phyloP scores from a whole-genome alignment of 2,797 vertebrate species.

The Morus bassanus region DNA sequence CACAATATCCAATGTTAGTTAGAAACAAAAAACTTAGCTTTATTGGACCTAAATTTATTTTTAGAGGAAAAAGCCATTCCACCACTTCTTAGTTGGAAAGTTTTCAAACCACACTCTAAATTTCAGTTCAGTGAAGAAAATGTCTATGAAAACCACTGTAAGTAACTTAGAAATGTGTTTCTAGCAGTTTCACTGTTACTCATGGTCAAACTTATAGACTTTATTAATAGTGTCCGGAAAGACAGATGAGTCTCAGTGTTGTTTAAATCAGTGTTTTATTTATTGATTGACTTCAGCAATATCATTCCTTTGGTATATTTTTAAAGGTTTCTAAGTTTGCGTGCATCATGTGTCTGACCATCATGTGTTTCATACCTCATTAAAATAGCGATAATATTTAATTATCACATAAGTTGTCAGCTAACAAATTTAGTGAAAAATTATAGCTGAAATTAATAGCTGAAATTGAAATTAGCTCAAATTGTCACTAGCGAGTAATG shows the following conservation, averaged over 20 bases:
- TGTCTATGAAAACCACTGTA: slow-evolving; percentile 35
- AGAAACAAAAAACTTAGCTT: slow-evolving; percentile 10
- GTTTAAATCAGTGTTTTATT: slow-evolving; percentile 15
- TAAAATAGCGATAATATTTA: slow-evolving; percentile 51
- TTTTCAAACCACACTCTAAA: slow-evolving; percentile 41
- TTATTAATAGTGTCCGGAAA: slow-evolving; percentile 65
- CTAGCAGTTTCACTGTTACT: slow-evolving; percentile 14
- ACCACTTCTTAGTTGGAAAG: slow-evolving; percentile 20
- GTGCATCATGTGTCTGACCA: background rate
- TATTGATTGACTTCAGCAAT: slow-evolving; percentile 50
- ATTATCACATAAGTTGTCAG: slow-evolving; percentile 59
- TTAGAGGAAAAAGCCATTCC: slow-evolving; percentile 35
- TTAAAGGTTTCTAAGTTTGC: slow-evolving; percentile 44
- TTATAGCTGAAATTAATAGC: slow-evolving; percentile 3
- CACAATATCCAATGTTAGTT: background rate
- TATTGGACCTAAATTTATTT: background rate
- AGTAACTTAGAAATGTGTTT: slow-evolving; percentile 12
- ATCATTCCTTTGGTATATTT: slow-evolving; percentile 29
- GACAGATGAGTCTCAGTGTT: slow-evolving; percentile 44
- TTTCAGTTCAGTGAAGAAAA: slow-evolving; percentile 50
- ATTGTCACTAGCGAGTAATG: slow-evolving; percentile 15
- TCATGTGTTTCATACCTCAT: slow-evolving; percentile 50
- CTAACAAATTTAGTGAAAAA: slow-evolving; percentile 59
- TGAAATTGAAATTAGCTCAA: slow-evolving; percentile 3
- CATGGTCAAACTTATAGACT: slow-evolving; percentile 39